phyloP scores from a whole-genome alignment of 2,888 invertebrate species.

The Drosophila affinis region DNA sequence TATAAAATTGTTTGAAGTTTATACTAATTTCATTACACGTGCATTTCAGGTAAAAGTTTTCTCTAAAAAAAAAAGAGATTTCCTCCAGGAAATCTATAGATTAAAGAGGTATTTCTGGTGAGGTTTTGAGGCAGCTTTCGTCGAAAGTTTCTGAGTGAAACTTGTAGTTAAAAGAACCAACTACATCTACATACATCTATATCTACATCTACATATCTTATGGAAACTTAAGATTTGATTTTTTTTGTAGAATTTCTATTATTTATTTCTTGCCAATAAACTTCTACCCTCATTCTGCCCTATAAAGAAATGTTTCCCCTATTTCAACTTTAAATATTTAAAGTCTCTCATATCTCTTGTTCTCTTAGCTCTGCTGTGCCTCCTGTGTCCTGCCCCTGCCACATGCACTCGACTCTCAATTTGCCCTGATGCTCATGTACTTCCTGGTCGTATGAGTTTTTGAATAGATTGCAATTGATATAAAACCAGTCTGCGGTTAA shows the following conservation, averaged over 20 bases:
- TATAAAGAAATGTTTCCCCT: neutral
- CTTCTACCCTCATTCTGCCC: neutral
- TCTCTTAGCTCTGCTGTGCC: neutral
- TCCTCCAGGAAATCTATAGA: neutral
- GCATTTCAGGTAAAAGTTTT: constrained; percentile 6
- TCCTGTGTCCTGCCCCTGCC: too few relatives aligned
- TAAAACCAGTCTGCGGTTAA: constrained; percentile 35
- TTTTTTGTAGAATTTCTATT: too few relatives aligned
- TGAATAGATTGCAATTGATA: constrained; percentile 43
- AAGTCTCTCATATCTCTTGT: neutral
- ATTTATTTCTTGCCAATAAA: neutral
- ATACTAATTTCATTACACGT: constrained; percentile 24
- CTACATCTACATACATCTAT: too few relatives aligned
- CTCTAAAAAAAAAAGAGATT: neutral
- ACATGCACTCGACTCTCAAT: neutral
- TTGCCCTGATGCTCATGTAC: constrained; percentile 1
- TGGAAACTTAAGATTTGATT: too few relatives aligned
- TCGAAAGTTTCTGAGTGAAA: neutral
- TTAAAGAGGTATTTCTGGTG: neutral
- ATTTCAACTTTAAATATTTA: neutral
- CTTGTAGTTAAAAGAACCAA: too few relatives aligned
- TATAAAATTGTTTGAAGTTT: constrained; percentile 19
- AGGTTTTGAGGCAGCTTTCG: neutral
- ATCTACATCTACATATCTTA: too few relatives aligned
- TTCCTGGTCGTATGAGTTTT: constrained; percentile 27